Percentiles rank a stretch among this genome's conserved stretches.
These are phyloP conservation scores for Irena cyanogastra DNA, from an alignment of 2,113 vertebrate genomes.

Conservation along the genomic window DNA sequence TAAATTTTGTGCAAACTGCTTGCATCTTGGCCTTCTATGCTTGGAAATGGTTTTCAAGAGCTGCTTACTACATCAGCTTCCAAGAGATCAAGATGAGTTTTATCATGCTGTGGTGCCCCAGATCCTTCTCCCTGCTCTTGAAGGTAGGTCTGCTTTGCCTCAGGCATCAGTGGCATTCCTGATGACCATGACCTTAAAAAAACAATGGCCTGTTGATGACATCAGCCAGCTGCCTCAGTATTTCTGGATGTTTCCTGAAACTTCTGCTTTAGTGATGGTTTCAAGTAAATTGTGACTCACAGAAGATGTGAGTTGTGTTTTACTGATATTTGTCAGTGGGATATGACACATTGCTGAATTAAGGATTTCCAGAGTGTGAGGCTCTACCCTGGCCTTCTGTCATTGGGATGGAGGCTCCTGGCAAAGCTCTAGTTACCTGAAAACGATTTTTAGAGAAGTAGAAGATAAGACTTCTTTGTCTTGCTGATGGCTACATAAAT, in stretches of 20 bases:
- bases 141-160: background rate
- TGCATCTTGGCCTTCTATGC: background rate
- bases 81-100: background rate
- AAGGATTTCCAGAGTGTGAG: background rate
- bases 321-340: background rate
- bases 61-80: background rate
- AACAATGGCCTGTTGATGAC: background rate
- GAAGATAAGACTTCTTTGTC: background rate
- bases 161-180: background rate
- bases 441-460: background rate
- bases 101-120: background rate
- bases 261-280: background rate
- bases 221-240: background rate
- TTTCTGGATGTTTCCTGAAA: background rate
- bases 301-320: background rate
- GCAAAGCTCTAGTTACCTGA: background rate
- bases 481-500: background rate
- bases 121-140: background rate
- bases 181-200: background rate
- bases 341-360: background rate
- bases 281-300: background rate
- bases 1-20: background rate
- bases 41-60: background rate
- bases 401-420: background rate
- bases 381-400: background rate